These are phyloP conservation scores for Heliconius hermathena DNA, from an alignment of 1,140 invertebrate genomes.

Conservation along the genomic window DNA sequence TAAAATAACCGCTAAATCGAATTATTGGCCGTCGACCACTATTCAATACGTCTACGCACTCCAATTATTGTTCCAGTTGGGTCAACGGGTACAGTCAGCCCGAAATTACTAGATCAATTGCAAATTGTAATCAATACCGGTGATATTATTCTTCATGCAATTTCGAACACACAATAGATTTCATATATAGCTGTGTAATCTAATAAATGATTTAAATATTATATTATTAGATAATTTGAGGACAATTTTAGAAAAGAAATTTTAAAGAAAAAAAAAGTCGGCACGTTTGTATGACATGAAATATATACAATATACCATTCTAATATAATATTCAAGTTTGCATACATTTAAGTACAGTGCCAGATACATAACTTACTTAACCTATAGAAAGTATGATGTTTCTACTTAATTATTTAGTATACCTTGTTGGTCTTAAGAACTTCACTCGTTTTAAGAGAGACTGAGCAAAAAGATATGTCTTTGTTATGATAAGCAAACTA, in stretches of 20 bases:
- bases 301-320: too few relatives aligned
- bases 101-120: conserved; percentile 30
- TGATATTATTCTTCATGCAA: conserved; percentile 7
- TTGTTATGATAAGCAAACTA: background rate
- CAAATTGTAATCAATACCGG: conserved; percentile 14
- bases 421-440: too few relatives aligned
- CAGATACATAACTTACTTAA: too few relatives aligned
- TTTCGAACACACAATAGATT: background rate
- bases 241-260: too few relatives aligned
- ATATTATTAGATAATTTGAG: background rate
- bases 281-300: too few relatives aligned
- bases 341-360: too few relatives aligned
- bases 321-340: too few relatives aligned
- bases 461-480: too few relatives aligned
- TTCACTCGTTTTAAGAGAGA: too few relatives aligned
- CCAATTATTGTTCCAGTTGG: conserved; percentile 55
- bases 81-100: conserved; percentile 46
- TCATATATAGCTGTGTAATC: background rate
- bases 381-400: too few relatives aligned
- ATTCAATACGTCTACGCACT: conserved; percentile 66
- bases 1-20: conserved; percentile 77
- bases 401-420: too few relatives aligned
- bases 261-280: too few relatives aligned
- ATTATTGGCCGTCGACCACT: conserved; percentile 64
- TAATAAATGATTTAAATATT: background rate